phyloP scores from a whole-genome alignment of 2,113 vertebrate genomes.

The Equus quagga region DNA sequence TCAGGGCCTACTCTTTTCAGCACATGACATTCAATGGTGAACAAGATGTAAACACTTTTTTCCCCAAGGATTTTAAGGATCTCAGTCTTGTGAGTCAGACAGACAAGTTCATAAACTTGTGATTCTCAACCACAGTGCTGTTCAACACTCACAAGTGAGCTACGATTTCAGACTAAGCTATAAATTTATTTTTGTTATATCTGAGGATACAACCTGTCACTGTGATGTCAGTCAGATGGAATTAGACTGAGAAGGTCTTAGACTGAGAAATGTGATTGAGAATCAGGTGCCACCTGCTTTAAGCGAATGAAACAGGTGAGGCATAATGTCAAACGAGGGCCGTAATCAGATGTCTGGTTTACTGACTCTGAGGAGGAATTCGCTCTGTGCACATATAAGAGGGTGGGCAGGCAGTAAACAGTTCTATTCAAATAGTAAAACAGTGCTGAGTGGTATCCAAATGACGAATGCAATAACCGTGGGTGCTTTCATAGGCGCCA shows the following conservation, averaged over 20 bases:
- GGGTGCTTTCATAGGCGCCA: neutral
- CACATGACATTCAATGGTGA: neutral
- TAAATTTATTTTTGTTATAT: slow-evolving; percentile 34
- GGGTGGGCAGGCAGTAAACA: neutral
- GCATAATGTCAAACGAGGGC: neutral
- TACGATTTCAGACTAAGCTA: neutral
- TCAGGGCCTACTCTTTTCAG: neutral
- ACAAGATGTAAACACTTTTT: neutral
- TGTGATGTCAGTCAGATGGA: slow-evolving; percentile 44
- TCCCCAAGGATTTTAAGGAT: neutral
- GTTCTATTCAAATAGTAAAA: neutral
- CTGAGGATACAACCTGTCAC: slow-evolving; percentile 1
- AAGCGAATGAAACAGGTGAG: neutral
- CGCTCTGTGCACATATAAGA: neutral
- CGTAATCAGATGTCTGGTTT: neutral
- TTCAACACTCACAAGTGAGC: neutral
- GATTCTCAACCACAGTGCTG: neutral
- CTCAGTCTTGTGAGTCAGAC: neutral
- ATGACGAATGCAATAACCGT: neutral
- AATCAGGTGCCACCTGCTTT: neutral
- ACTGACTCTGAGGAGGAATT: neutral
- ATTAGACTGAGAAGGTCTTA: slow-evolving; percentile 39
- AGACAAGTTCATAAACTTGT: neutral
- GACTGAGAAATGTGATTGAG: neutral
- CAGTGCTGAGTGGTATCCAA: neutral